Percentiles rank a stretch among this genome's conserved stretches.
phyloP scores from a whole-genome alignment of 2,888 invertebrate genomes.

The Protodeltote pygarga region DNA sequence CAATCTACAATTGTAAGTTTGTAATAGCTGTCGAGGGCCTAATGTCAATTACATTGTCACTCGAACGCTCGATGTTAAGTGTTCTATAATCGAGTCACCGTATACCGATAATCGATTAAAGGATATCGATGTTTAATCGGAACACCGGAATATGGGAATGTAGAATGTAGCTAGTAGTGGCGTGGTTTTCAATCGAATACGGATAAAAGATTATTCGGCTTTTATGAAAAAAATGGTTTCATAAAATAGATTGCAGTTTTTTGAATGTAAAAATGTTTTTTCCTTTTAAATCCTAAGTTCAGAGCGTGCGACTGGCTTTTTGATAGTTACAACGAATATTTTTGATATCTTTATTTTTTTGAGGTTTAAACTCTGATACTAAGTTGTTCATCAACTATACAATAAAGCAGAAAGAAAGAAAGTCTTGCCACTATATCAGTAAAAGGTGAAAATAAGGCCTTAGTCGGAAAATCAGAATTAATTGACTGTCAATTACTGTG shows the following conservation, averaged over 20 bases:
- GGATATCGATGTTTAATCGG: slow-evolving; percentile 49
- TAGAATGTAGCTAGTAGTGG: slow-evolving; percentile 26
- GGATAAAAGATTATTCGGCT: slow-evolving; percentile 6
- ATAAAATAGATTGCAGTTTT: slow-evolving; percentile 7
- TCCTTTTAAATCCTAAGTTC: too few relatives aligned
- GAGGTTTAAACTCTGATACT: too few relatives aligned
- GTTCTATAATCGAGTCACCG: slow-evolving; percentile 61
- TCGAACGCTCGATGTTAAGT: slow-evolving; percentile 61
- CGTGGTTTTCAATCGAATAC: slow-evolving; percentile 2
- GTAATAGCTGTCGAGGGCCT: slow-evolving; percentile 42
- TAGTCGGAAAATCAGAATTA: slow-evolving; percentile 1
- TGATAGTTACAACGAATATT: too few relatives aligned
- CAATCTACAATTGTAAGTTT: slow-evolving; percentile 35
- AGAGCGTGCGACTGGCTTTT: too few relatives aligned
- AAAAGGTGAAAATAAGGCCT: not conserved
- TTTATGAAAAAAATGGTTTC: slow-evolving; percentile 16
- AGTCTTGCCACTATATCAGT: not conserved
- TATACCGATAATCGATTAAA: slow-evolving; percentile 49
- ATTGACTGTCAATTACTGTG: slow-evolving; percentile 11
- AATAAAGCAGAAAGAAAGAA: not conserved
- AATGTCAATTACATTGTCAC: slow-evolving; percentile 74
- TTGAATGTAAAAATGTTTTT: slow-evolving; percentile 8
- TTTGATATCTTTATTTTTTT: too few relatives aligned
- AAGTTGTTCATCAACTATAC: not conserved
- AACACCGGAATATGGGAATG: slow-evolving; percentile 32